Percentiles rank a stretch among this genome's conserved stretches.
Evolutionary conservation across 2,113 vertebrate species (phyloP).

Genomic region (Thomomys bottae): DNA sequence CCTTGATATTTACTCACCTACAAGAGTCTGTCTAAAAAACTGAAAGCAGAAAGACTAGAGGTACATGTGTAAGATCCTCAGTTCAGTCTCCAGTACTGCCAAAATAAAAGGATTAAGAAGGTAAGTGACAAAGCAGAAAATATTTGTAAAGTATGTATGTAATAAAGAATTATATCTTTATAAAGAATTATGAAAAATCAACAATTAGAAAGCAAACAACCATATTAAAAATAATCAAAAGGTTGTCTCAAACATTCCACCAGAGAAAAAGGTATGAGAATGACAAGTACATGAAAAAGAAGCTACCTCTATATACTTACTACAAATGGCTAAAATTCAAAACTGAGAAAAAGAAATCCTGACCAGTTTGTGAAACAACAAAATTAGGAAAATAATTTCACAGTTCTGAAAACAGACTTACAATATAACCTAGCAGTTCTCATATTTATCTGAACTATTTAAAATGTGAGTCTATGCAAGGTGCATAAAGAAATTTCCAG

Average conservation of each 20-base stretch:
- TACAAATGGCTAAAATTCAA: constrained; percentile 2
- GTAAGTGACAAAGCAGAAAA: not conserved
- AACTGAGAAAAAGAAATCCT: not conserved
- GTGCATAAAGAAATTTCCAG: not conserved
- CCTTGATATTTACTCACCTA: no score
- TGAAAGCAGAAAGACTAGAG: no score
- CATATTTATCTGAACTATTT: not conserved
- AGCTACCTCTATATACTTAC: not conserved
- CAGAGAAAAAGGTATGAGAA: not conserved
- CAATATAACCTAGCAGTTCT: not conserved
- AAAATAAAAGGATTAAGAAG: not conserved
- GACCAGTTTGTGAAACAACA: not conserved
- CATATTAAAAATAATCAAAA: constrained; percentile 7
- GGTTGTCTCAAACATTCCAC: not conserved
- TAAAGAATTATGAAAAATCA: constrained; percentile 20
- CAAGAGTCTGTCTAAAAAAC: no score
- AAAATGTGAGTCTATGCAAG: constrained; percentile 2
- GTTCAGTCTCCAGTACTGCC: no score
- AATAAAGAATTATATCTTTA: constrained; percentile 2
- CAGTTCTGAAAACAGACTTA: not conserved
- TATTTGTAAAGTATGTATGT: not conserved
- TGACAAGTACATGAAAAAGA: not conserved
- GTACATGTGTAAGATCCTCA: no score
- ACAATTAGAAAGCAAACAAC: not conserved
- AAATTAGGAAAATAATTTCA: not conserved